Conservation (phyloP, 2,888 invertebrate species). For the Hartigia nigra region DNA sequence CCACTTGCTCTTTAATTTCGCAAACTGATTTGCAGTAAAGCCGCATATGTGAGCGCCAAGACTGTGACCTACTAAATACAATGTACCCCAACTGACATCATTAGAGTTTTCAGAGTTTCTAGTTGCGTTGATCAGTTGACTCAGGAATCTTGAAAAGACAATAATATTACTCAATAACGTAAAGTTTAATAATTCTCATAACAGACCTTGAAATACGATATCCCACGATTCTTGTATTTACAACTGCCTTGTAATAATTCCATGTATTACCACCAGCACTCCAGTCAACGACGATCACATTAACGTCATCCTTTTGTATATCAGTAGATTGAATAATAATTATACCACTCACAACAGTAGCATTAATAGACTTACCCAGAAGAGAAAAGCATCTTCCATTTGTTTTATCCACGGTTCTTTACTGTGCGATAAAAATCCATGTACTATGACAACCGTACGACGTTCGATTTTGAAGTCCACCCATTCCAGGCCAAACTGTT, state of each 20-base stretch:
- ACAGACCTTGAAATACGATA: conserved; percentile 68
- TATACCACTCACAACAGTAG: background rate
- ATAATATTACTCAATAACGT: conserved; percentile 1
- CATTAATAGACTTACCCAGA: conserved; percentile 65
- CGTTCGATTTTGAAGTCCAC: conserved; percentile 70
- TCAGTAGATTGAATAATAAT: background rate
- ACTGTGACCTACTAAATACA: conserved; percentile 74
- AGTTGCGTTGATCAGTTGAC: conserved; percentile 65
- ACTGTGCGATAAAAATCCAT: conserved; percentile 74
- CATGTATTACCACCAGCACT: conserved; percentile 72
- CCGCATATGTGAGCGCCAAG: conserved; percentile 74
- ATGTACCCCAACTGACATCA: conserved; percentile 40
- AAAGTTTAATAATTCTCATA: conserved; percentile 5
- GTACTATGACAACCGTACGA: conserved; percentile 72
- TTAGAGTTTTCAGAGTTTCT: conserved; percentile 60
- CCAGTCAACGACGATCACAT: conserved; percentile 76
- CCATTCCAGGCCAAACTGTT: conserved; percentile 71
- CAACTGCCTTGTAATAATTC: conserved; percentile 73
- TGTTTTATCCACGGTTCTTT: conserved; percentile 71
- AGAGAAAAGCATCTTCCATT: conserved; percentile 71
- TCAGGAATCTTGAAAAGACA: conserved; percentile 65
- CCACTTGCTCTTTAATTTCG: conserved; percentile 58
- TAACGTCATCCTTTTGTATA: conserved; percentile 69
- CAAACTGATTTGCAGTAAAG: conserved; percentile 68
- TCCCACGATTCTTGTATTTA: conserved; percentile 71